Base-by-base conservation (phyloP, 2,797 vertebrate genomes). In the Cottoperca gobio region DNA sequence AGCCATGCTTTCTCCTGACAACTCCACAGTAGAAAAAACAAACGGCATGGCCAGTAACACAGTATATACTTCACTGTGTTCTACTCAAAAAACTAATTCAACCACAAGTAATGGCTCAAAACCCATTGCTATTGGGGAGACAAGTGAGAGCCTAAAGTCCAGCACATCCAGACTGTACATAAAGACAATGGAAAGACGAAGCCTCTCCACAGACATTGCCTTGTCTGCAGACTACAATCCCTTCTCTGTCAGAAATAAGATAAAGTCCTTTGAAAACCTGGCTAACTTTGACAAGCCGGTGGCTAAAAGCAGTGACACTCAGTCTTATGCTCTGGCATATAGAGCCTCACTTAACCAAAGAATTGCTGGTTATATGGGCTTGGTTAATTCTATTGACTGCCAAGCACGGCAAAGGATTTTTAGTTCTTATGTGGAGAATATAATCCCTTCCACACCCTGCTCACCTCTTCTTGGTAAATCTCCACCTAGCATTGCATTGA, bases 181-280 rank as follows among this genome's bases (percentile, higher is more conserved):
- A n/a, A 89, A 86, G 85, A 94, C 87, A 68, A 80, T 79, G 66
- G 94, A 94, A 45, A 95, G 93, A 46, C 94, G 91, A 33, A 95
- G 95, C 73, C 93, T 95, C 68, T 94, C 94, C 73, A 94, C 94
- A 2, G 95, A 97, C 35, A 82, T 94, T 42, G 91, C 91, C 77
- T 92, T 94, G 88, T 91, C 95, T 0, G 90, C 93, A 12, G 95
- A 96, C 76, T 89, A 93, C 55, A 94, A 95, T 86, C 96, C 96
- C 24, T 97, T 98, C 87, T 98, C 97, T 31, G 97, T 99, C 48
- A 96, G 95, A 77, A 96, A 98, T 79, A 96, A 97, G 83, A 99
- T 99, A 76, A 98, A 98, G 86, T 99, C 97, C 13, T 99, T 98
- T 39, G 97, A 99, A 93, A 99, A 97, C 76, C 84, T 99, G 82